A percentile compares a stretch with the other conserved stretches of the same genome.
phyloP scores from a whole-genome alignment of 1,140 invertebrate species.

The silkworm (Bombyx mori) region DNA sequence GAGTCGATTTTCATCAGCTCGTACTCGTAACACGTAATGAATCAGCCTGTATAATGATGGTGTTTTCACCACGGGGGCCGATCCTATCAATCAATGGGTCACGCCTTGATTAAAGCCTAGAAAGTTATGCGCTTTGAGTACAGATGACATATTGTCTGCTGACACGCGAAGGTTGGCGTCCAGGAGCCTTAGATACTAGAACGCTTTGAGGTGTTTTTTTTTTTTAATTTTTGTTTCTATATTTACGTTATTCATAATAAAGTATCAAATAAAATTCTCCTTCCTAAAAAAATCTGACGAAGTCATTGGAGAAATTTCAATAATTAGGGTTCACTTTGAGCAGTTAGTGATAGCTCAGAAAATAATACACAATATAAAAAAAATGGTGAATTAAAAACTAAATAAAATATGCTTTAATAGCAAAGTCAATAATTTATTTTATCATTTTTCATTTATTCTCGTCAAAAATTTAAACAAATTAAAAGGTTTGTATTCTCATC shows the following conservation, averaged over 20 bases:
- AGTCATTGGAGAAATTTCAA: too few relatives aligned
- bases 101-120: constrained; percentile 57
- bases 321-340: too few relatives aligned
- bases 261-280: too few relatives aligned
- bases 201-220: neutral
- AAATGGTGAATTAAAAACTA: neutral
- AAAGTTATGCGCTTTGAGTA: constrained; percentile 48
- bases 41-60: constrained; percentile 17
- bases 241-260: neutral
- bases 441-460: too few relatives aligned
- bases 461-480: too few relatives aligned
- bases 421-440: too few relatives aligned
- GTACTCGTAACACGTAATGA: constrained; percentile 8
- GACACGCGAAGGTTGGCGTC: constrained; percentile 32
- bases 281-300: too few relatives aligned
- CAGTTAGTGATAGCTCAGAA: neutral
- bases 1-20: too few relatives aligned
- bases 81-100: constrained; percentile 62
- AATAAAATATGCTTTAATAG: too few relatives aligned
- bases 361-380: neutral
- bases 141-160: constrained; percentile 50
- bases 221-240: neutral
- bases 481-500: too few relatives aligned
- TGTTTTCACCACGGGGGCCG: constrained; percentile 23
- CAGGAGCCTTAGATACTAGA: neutral